Evolutionary conservation across 2,797 vertebrate genomes (phyloP).

Genomic region (Neoniphon sammara): DNA sequence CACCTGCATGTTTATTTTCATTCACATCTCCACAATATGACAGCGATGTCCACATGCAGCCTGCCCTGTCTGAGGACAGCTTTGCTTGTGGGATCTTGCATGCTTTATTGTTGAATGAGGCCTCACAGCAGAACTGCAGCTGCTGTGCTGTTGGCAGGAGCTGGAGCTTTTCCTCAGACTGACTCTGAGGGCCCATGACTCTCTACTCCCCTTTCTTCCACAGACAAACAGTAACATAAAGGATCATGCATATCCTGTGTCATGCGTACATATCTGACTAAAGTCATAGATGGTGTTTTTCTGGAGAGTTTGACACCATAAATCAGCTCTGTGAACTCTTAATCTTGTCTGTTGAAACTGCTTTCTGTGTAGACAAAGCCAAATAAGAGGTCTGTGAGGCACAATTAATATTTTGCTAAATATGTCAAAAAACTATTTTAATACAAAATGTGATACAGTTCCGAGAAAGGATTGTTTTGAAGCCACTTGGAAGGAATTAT

Average conservation of each 20-base stretch:
- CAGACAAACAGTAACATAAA: neutral
- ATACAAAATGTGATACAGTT: neutral
- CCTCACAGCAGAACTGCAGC: constrained; percentile 30
- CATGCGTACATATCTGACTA: neutral
- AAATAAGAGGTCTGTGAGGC: too few relatives aligned
- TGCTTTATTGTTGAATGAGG: constrained; percentile 11
- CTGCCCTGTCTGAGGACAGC: neutral
- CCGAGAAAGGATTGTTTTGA: neutral
- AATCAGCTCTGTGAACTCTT: neutral
- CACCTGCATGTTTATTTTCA: neutral
- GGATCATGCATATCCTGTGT: neutral
- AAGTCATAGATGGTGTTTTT: neutral
- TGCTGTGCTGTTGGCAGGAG: constrained; percentile 24
- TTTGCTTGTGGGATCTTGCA: neutral
- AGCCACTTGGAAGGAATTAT: neutral
- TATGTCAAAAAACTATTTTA: too few relatives aligned
- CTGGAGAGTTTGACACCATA: neutral
- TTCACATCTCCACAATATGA: neutral
- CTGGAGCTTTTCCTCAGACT: neutral
- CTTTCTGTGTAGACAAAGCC: too few relatives aligned
- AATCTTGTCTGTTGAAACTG: too few relatives aligned
- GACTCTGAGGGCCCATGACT: neutral
- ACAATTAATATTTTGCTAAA: too few relatives aligned
- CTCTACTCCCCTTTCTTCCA: neutral
- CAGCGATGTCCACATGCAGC: neutral